Evolutionary conservation across 2,888 invertebrate species (phyloP).

Genomic region (Brenthis ino): DNA sequence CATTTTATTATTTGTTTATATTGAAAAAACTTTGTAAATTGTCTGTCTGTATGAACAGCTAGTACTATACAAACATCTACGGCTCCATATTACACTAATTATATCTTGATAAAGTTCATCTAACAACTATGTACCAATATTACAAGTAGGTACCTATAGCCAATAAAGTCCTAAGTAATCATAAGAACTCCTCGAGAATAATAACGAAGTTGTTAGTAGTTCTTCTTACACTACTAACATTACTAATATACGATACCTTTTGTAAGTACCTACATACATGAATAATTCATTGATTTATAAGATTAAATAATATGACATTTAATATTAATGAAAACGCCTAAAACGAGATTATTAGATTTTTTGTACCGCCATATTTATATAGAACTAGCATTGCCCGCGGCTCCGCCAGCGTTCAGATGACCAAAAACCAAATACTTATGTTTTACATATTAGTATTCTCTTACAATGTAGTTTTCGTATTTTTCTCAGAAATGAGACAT

Average conservation of each 20-base stretch:
- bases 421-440: too few species aligned
- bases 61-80: too few species aligned
- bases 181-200: constrained; percentile 12
- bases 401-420: too few species aligned
- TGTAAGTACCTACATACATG: constrained; percentile 2
- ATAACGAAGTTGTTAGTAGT: constrained; percentile 12
- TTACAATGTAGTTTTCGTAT: too few species aligned
- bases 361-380: background rate
- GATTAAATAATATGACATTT: constrained; percentile 1
- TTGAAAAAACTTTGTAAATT: too few species aligned
- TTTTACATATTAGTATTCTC: too few species aligned
- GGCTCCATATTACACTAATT: background rate
- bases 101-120: too few species aligned
- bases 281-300: constrained; percentile 18
- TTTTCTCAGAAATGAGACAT: too few species aligned
- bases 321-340: background rate
- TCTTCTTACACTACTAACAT: background rate
- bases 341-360: background rate
- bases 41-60: too few species aligned
- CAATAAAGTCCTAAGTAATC: constrained; percentile 10
- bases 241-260: constrained; percentile 6
- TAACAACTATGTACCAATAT: background rate
- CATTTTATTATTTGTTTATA: too few species aligned
- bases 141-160: background rate
- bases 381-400: too few species aligned